Conservation (phyloP, 2,888 invertebrate genomes). For the Leptinotarsa tumamoca region DNA sequence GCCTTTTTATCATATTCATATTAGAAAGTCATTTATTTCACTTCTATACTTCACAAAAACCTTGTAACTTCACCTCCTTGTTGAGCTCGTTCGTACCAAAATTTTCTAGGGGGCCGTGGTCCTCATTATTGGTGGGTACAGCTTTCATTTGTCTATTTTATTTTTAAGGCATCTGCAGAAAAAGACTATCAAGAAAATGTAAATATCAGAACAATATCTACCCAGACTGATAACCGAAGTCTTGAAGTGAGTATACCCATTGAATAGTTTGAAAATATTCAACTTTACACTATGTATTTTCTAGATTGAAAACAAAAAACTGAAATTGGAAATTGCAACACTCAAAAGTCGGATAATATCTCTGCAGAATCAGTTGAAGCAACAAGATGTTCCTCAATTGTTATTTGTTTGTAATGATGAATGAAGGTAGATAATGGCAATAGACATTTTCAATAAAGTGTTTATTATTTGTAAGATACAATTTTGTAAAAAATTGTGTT, state of each 20-base stretch:
- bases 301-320: constrained; percentile 6
- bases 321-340: constrained; percentile 2
- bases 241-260: constrained; percentile 6
- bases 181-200: not conserved
- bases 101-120: too few relatives aligned
- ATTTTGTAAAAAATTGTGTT: too few relatives aligned
- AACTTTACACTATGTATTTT: not conserved
- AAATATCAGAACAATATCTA: not conserved
- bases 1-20: too few relatives aligned
- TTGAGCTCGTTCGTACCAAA: too few relatives aligned
- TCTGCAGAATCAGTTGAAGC: not conserved
- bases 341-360: not conserved
- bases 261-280: too few relatives aligned
- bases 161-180: not conserved
- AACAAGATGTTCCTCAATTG: not conserved
- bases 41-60: too few relatives aligned
- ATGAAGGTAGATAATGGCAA: not conserved
- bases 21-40: too few relatives aligned
- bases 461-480: not conserved
- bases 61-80: too few relatives aligned
- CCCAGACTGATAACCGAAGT: not conserved
- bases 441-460: not conserved
- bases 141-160: not conserved
- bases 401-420: constrained; percentile 5
- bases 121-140: too few relatives aligned